A percentile compares a stretch with the other conserved stretches of the same genome.
These are phyloP conservation scores for Clivina fossor DNA, from an alignment of 2,888 invertebrate genomes.

Conservation along the genomic window DNA sequence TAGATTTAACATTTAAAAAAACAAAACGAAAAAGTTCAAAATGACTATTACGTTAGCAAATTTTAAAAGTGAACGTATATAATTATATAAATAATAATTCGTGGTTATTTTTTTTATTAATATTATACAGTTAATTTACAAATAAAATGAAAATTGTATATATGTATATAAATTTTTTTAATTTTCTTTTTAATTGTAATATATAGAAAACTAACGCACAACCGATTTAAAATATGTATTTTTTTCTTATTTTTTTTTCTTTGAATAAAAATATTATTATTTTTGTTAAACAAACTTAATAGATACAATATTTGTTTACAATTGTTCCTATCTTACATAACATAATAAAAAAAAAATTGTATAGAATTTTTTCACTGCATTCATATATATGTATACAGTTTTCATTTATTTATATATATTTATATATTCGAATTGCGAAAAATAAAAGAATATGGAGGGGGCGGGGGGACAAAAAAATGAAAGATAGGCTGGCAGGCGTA, in stretches of 20 bases:
- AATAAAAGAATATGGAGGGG: slow-evolving; percentile 16
- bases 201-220: slow-evolving; percentile 49
- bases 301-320: slow-evolving; percentile 23
- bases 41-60: too few species aligned
- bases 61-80: slow-evolving; percentile 19
- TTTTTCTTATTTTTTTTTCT: slow-evolving; percentile 36
- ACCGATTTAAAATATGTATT: slow-evolving; percentile 38
- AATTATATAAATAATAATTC: slow-evolving; percentile 31
- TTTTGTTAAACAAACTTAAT: slow-evolving; percentile 22
- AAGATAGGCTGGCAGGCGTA: too few species aligned
- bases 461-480: neutral
- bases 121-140: slow-evolving; percentile 54
- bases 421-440: slow-evolving; percentile 30
- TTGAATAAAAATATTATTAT: slow-evolving; percentile 35
- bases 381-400: slow-evolving; percentile 51
- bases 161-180: slow-evolving; percentile 49
- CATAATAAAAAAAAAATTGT: slow-evolving; percentile 14
- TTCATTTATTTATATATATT: slow-evolving; percentile 50
- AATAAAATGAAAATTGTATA: slow-evolving; percentile 55
- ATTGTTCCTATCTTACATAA: slow-evolving; percentile 24
- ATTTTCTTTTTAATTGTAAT: slow-evolving; percentile 48
- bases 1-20: too few species aligned
- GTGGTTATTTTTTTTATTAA: slow-evolving; percentile 47
- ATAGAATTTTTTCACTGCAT: slow-evolving; percentile 19
- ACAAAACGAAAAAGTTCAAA: slow-evolving; percentile 9